Conservation (phyloP, 2,113 vertebrate genomes). For the Zosterops hypoxanthus region DNA sequence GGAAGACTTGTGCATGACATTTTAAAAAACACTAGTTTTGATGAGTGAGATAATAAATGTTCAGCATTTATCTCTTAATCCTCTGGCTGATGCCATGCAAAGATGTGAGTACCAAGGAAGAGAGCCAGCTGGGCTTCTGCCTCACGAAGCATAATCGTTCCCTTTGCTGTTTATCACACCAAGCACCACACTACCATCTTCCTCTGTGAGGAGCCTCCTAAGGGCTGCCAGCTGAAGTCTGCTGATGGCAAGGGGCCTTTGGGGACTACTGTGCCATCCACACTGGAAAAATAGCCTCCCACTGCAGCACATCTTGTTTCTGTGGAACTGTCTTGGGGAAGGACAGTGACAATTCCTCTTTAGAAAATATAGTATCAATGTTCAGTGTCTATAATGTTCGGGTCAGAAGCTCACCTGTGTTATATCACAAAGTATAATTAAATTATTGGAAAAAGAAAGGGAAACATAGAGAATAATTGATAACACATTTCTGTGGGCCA, state of each 20-base stretch:
- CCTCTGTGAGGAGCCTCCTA: not conserved
- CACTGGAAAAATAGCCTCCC: not conserved
- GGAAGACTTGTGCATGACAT: not conserved
- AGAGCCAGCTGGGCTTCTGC: not conserved
- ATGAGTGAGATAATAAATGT: not conserved
- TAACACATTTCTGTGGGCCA: not conserved
- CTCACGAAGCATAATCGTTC: accelerated
- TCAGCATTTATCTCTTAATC: not conserved
- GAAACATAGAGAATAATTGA: not conserved
- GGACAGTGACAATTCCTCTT: not conserved
- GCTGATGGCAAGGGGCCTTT: not conserved
- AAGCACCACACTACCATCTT: not conserved
- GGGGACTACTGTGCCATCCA: not conserved
- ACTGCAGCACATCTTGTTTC: not conserved
- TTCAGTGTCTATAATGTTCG: not conserved
- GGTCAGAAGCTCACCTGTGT: not conserved
- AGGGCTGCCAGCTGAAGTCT: not conserved
- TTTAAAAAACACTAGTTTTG: not conserved
- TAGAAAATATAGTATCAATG: not conserved
- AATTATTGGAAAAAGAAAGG: not conserved
- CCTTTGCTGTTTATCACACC: not conserved
- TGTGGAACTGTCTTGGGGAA: not conserved
- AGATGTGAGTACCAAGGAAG: not conserved
- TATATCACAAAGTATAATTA: not conserved
- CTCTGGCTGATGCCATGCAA: not conserved